A percentile compares a stretch with the other conserved stretches of the same genome.
Evolutionary conservation across 2,113 vertebrate genomes (phyloP).

Genomic region (Paramisgurnus dabryanus): DNA sequence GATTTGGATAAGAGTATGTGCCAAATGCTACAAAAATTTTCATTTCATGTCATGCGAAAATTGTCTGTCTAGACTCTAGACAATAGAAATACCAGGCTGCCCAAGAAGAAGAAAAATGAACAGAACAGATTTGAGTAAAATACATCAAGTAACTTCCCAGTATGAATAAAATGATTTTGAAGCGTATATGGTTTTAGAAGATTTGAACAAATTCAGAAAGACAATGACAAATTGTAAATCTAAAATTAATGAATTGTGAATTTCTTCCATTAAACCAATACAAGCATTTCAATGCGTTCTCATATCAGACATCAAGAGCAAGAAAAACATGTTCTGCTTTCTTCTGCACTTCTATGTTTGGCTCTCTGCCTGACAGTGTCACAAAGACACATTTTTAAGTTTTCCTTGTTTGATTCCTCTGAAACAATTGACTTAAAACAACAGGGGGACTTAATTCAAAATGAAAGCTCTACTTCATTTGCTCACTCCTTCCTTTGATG

Average conservation of each 20-base stretch:
- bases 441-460: constrained; percentile 64
- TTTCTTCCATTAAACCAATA: background rate
- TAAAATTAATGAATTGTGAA: background rate
- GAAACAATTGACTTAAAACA: constrained; percentile 72
- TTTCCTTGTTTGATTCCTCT: constrained; percentile 61
- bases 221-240: background rate
- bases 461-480: constrained; percentile 65
- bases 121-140: background rate
- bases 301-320: background rate
- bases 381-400: background rate
- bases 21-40: no score
- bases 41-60: no score
- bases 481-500: constrained; percentile 71
- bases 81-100: background rate
- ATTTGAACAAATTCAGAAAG: background rate
- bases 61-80: no score
- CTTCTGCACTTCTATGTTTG: background rate
- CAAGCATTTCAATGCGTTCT: background rate
- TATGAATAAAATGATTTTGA: background rate
- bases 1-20: no score
- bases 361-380: constrained; percentile 13
- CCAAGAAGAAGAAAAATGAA: background rate
- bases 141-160: background rate
- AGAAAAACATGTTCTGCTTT: background rate
- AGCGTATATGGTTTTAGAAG: background rate